These are phyloP conservation scores for Andrena marginata DNA, from an alignment of 2,888 invertebrate species.

Conservation along the genomic window DNA sequence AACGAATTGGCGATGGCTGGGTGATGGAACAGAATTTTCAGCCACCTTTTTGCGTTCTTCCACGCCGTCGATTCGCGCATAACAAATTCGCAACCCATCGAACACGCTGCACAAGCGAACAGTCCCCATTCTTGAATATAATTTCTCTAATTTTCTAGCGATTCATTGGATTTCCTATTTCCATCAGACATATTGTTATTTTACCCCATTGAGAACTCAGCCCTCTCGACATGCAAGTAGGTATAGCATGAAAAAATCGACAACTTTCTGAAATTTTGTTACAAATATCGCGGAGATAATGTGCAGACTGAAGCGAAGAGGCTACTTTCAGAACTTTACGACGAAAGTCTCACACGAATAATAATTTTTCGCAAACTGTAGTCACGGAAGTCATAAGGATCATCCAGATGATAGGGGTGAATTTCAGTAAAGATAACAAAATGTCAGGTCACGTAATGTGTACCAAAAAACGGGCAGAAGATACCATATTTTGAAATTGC, in stretches of 20 bases:
- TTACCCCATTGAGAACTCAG: not conserved
- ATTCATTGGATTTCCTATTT: not conserved
- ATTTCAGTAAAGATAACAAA: not conserved
- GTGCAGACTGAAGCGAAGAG: no score
- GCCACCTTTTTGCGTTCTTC: constrained; percentile 18
- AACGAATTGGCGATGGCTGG: not conserved
- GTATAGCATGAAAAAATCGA: no score
- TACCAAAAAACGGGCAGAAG: not conserved
- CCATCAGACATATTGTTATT: not conserved
- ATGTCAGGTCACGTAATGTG: constrained; percentile 5
- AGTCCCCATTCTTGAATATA: not conserved
- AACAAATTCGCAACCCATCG: constrained; percentile 17
- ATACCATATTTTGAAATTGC: not conserved
- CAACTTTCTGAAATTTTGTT: no score
- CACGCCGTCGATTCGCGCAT: not conserved
- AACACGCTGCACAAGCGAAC: not conserved
- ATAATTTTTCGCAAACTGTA: no score
- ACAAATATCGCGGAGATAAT: no score
- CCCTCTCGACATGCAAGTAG: no score
- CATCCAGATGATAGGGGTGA: no score
- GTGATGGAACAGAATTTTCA: not conserved
- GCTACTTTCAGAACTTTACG: no score
- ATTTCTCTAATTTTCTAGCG: not conserved
- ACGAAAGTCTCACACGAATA: no score
- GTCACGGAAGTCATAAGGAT: no score